phyloP scores from a whole-genome alignment of 2,888 invertebrate genomes.

The Torymus auratus region DNA sequence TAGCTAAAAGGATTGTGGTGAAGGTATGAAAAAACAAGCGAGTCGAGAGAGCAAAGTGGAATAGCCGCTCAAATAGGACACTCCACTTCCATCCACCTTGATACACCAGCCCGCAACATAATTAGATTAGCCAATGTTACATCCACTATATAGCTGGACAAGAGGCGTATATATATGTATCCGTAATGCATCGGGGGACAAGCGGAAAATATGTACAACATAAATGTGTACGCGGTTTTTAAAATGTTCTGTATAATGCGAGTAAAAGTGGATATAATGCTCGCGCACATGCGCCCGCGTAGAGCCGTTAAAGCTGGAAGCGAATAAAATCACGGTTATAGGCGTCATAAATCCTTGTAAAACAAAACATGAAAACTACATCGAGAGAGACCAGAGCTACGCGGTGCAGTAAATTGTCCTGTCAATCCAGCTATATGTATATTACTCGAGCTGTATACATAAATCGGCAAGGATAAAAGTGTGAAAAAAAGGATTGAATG shows the following conservation, averaged over 20 bases:
- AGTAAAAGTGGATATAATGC: too few species aligned
- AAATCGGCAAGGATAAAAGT: not conserved
- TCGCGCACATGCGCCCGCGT: not conserved
- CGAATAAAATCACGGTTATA: constrained; percentile 20
- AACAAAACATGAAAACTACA: not conserved
- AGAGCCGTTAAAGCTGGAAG: constrained; percentile 24
- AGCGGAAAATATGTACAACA: too few species aligned
- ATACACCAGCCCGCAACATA: too few species aligned
- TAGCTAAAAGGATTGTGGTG: too few species aligned
- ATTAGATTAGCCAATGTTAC: too few species aligned
- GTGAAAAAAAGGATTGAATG: not conserved
- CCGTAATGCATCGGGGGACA: too few species aligned
- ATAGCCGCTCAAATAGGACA: too few species aligned
- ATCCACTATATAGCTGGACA: too few species aligned
- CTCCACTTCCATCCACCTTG: too few species aligned
- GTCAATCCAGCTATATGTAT: not conserved
- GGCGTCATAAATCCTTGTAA: not conserved
- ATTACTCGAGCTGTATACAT: not conserved
- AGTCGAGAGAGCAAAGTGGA: not conserved
- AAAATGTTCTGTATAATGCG: too few species aligned
- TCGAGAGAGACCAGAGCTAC: not conserved
- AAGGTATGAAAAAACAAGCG: not conserved
- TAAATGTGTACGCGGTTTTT: too few species aligned
- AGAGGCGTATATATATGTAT: too few species aligned
- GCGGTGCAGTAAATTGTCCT: constrained; percentile 1